Evolutionary conservation across 1,140 invertebrate species (phyloP).

Genomic region (Hylaeus volcanicus): DNA sequence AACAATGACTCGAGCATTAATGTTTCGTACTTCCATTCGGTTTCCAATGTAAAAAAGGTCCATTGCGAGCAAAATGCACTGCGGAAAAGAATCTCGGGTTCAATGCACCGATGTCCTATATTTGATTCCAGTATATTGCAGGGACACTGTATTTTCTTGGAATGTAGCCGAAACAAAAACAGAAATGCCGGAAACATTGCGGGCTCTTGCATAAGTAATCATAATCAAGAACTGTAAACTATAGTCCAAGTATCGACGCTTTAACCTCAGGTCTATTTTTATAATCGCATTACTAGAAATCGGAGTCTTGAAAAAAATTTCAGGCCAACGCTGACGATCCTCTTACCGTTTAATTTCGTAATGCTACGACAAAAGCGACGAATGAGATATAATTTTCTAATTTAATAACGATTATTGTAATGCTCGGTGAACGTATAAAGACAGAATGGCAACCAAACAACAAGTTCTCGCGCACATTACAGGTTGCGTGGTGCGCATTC

Average conservation of each 20-base stretch:
- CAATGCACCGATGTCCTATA: neutral
- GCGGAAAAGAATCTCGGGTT: neutral
- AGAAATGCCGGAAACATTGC: neutral
- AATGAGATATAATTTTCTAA: neutral
- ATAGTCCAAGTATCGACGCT: neutral
- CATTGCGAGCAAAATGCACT: neutral
- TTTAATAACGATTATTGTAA: constrained; percentile 3
- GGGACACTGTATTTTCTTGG: neutral
- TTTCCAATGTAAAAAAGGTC: neutral
- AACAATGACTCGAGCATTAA: neutral
- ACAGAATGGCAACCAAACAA: neutral
- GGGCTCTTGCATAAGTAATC: neutral
- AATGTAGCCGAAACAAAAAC: neutral
- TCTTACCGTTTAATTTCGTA: neutral
- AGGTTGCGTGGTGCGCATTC: neutral
- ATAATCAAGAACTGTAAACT: neutral
- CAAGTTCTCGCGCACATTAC: neutral
- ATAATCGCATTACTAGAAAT: too few species aligned
- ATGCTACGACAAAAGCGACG: neutral
- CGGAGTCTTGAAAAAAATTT: too few species aligned
- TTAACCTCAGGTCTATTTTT: neutral
- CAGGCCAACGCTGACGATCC: too few species aligned
- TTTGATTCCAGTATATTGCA: neutral
- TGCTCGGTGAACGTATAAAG: neutral
- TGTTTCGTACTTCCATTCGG: neutral